A percentile compares a stretch with the other conserved stretches of the same genome.
Evolutionary conservation across 2,888 invertebrate genomes (phyloP).

Genomic region (Nephrocerus scutellatus): DNA sequence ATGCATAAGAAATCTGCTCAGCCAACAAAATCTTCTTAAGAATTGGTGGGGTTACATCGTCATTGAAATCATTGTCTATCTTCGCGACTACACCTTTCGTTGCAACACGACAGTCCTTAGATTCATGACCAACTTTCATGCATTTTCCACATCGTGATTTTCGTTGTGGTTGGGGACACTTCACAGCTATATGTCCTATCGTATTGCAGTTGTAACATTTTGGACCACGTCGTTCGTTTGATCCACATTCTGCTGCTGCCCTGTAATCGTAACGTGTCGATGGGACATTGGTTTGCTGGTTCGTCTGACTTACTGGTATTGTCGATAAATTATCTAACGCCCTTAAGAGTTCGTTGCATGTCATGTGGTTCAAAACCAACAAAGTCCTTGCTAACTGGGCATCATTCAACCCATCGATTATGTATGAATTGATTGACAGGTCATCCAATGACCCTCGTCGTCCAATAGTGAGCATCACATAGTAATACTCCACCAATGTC

Average conservation of each 20-base stretch:
- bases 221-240: neutral
- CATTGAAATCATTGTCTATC: no score
- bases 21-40: no score
- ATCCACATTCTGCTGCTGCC: neutral
- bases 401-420: conserved; percentile 21
- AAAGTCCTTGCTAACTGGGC: conserved; percentile 13
- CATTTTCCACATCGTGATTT: conserved; percentile 8
- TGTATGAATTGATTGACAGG: conserved; percentile 19
- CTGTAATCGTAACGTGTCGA: neutral
- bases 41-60: no score
- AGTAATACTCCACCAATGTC: conserved; percentile 17
- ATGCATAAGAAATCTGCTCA: no score
- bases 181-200: conserved; percentile 14
- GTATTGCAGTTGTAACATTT: conserved; percentile 16
- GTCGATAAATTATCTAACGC: conserved; percentile 16
- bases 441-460: conserved; percentile 17
- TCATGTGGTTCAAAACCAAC: conserved; percentile 12
- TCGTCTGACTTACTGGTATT: conserved; percentile 4
- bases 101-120: conserved; percentile 11
- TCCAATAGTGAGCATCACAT: conserved; percentile 18
- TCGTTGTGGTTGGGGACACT: conserved; percentile 13
- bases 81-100: conserved; percentile 8
- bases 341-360: conserved; percentile 15
- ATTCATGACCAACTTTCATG: conserved; percentile 14
- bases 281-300: neutral